These are phyloP conservation scores for Sinocyclocheilus maitianheensis DNA, from an alignment of 2,113 vertebrate genomes.

Conservation along the genomic window DNA sequence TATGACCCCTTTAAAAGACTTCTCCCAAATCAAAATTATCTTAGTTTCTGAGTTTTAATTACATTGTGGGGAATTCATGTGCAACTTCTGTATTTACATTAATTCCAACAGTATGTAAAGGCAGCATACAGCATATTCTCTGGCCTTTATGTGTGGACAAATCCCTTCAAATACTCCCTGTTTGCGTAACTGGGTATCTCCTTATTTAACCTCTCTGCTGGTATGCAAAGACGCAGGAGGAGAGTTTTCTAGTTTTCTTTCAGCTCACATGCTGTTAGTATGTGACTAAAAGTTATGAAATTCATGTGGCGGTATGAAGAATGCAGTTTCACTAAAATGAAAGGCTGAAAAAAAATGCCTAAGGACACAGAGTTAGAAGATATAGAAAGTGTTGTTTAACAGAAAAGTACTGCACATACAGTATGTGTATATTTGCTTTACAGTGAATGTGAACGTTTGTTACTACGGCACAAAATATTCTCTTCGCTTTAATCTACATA, in stretches of 20 bases:
- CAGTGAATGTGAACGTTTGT: no score
- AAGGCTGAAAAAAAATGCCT: neutral
- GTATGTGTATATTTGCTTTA: neutral
- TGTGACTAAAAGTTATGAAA: slow-evolving; percentile 13
- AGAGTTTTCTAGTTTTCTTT: slow-evolving; percentile 9
- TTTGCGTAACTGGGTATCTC: neutral
- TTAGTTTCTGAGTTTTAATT: neutral
- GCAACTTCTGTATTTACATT: neutral
- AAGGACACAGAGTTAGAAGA: neutral
- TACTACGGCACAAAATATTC: no score
- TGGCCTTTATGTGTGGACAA: no score
- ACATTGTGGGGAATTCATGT: neutral
- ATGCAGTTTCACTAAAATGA: neutral
- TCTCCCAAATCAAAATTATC: no score
- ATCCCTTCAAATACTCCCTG: no score
- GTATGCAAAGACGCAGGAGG: neutral
- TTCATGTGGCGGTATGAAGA: neutral
- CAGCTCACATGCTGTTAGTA: slow-evolving; percentile 31
- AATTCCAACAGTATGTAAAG: neutral
- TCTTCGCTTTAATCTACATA: no score
- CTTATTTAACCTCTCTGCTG: slow-evolving; percentile 32
- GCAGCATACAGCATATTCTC: neutral
- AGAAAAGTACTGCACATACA: neutral
- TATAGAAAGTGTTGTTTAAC: neutral
- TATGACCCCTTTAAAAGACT: no score